These are phyloP conservation scores for Albula goreensis DNA, from an alignment of 2,113 vertebrate genomes.

Conservation along the genomic window DNA sequence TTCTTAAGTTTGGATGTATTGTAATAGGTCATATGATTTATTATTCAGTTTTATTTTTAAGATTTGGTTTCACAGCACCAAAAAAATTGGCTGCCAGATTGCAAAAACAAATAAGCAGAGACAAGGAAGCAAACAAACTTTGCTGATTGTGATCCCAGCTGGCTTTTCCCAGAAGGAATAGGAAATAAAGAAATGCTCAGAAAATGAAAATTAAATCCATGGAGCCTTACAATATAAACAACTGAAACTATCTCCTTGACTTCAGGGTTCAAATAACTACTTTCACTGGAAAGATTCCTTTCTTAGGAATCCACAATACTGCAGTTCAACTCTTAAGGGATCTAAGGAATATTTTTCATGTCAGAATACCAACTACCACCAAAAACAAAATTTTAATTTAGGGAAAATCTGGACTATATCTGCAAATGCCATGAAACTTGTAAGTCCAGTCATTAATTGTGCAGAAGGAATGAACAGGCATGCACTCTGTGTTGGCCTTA, in stretches of 20 bases:
- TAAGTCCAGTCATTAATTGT: constrained; percentile 65
- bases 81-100: neutral
- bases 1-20: neutral
- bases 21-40: neutral
- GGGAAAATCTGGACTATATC: constrained; percentile 65
- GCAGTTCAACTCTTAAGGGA: neutral
- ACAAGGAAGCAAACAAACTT: neutral
- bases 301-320: neutral
- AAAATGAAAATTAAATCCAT: neutral
- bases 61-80: neutral
- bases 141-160: neutral
- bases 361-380: neutral
- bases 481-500: constrained; percentile 58
- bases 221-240: neutral
- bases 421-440: constrained; percentile 67
- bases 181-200: neutral
- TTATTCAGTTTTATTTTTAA: neutral
- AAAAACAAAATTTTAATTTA: constrained; percentile 44
- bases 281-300: neutral
- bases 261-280: neutral
- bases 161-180: neutral
- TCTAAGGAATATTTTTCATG: neutral
- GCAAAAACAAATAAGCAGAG: neutral
- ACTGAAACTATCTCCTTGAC: neutral
- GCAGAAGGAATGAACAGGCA: constrained; percentile 39